Base-by-base conservation (phyloP, 1,140 invertebrate genomes). In the Megathymus violae region DNA sequence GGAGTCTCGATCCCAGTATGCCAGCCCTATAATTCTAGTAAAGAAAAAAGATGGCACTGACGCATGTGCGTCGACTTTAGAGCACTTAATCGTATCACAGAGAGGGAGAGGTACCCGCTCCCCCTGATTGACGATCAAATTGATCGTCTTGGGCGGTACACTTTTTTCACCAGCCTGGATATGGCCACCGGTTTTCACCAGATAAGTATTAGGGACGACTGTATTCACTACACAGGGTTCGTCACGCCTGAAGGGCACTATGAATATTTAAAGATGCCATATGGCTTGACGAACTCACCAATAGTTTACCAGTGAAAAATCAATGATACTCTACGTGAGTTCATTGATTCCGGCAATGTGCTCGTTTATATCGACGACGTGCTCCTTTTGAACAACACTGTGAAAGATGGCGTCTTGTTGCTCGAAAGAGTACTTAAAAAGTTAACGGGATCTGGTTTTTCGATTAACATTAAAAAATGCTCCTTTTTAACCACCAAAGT, bases 331-430 rank as follows among this genome's bases (percentile, higher is more conserved):
- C 11, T 47, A 6, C 16, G 17, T 25, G 44, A 46, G 17, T 14
- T 36, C 9, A 31, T 31, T 10, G 27, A 31, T 31, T 9, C 27
- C 27, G 27, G 27, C 5, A 31, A 7, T 31, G 27, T 31, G 27
- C 27, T 31, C 27, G 27, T 31, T 31, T 31, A 50, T 36, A 50
- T 50, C 31, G 47, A 50, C 9, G 46, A 48, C 15, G 46, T 48
- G 6, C 14, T 48, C 11, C 17, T 48, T 10, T 13, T 48, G 25
- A 22, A n/a, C 11, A 31, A 48, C 22, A 48, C 46, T 1, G 13
- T 48, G 13, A 13, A 27, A 11, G 47, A 50, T 16, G 31, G 31
- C 15, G n/a, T 51, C 17, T 0, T 10, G n/a, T 17, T 51, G 9
- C 11, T 50, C 1, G 6, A 31, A 15, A 14, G 6, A 10, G 48